Percentiles rank a stretch among this genome's conserved stretches.
Conservation (phyloP, 2,888 invertebrate genomes). For the Drosophila meridionalis region DNA sequence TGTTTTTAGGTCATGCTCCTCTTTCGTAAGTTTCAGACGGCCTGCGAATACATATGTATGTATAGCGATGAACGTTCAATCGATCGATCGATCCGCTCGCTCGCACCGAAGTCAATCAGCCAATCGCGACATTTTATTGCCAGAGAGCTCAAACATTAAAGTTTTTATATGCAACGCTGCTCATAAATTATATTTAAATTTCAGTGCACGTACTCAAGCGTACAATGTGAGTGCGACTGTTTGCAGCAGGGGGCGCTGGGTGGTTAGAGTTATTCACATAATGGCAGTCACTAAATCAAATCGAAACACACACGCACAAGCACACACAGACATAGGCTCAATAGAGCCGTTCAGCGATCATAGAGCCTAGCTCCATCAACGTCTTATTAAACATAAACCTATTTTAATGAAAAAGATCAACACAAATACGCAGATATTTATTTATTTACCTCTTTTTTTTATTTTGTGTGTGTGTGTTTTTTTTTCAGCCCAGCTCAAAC, state of each 20-base stretch:
- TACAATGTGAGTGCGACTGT: conserved; percentile 52
- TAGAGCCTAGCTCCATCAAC: conserved; percentile 55
- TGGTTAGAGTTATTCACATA: conserved; percentile 51
- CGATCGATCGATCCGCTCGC: conserved; percentile 29
- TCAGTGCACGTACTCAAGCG: conserved; percentile 73
- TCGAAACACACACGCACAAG: conserved; percentile 36
- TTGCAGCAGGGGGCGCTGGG: background rate
- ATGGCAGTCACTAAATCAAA: conserved; percentile 79
- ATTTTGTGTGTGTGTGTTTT: background rate
- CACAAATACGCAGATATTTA: conserved; percentile 52
- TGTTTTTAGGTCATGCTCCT: conserved; percentile 70
- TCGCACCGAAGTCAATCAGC: conserved; percentile 62
- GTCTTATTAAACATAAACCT: conserved; percentile 70
- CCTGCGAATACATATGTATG: conserved; percentile 32
- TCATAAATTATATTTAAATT: conserved; percentile 79
- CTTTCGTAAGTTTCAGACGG: conserved; percentile 41
- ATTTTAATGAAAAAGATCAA: conserved; percentile 72
- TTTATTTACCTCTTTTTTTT: conserved; percentile 9
- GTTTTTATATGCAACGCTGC: conserved; percentile 59
- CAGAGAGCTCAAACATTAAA: conserved; percentile 34
- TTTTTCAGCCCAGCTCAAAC: conserved; percentile 26
- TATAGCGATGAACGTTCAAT: conserved; percentile 21
- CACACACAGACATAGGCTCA: conserved; percentile 33
- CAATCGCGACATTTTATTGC: conserved; percentile 78
- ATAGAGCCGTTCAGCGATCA: conserved; percentile 34